Evolutionary conservation across 2,888 invertebrate genomes (phyloP).

Genomic region (Aspidiotus destructor): DNA sequence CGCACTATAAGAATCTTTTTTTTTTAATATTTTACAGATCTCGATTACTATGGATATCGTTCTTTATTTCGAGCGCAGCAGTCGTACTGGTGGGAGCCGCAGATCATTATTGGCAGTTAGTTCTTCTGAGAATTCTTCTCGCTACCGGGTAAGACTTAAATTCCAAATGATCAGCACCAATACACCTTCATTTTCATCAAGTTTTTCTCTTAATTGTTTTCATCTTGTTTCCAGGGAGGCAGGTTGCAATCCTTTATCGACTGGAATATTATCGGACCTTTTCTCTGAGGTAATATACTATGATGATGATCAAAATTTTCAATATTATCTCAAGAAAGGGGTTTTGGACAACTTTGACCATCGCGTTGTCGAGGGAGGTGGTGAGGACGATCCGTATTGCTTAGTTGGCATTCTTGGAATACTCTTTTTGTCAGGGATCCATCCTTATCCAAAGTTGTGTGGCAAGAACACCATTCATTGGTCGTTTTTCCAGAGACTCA

Average conservation of each 20-base stretch:
- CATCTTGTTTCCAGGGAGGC: slow-evolving; percentile 53
- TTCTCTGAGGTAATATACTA: slow-evolving; percentile 38
- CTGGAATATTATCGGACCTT: slow-evolving; percentile 47
- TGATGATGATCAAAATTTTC: too few species aligned
- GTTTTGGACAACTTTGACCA: too few species aligned
- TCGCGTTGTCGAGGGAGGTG: too few species aligned
- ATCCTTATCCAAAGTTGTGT: too few species aligned
- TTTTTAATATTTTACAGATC: slow-evolving; percentile 49
- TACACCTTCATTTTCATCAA: background rate
- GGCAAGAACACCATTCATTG: too few species aligned
- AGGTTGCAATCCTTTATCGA: slow-evolving; percentile 77
- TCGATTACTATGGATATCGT: slow-evolving; percentile 62
- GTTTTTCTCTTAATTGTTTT: too few species aligned
- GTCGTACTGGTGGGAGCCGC: slow-evolving; percentile 78
- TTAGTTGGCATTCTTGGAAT: too few species aligned
- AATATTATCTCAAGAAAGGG: too few species aligned
- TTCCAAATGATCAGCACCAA: background rate
- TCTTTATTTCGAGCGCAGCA: slow-evolving; percentile 68
- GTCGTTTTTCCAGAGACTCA: too few species aligned
- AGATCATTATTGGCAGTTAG: slow-evolving; percentile 80
- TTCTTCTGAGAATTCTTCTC: slow-evolving; percentile 71
- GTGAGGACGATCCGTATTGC: too few species aligned
- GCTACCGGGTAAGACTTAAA: slow-evolving; percentile 58
- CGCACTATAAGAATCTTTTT: background rate
- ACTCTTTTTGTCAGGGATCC: too few species aligned